Base-by-base conservation (phyloP, 2,113 vertebrate species). In the Phrynosoma platyrhinos region DNA sequence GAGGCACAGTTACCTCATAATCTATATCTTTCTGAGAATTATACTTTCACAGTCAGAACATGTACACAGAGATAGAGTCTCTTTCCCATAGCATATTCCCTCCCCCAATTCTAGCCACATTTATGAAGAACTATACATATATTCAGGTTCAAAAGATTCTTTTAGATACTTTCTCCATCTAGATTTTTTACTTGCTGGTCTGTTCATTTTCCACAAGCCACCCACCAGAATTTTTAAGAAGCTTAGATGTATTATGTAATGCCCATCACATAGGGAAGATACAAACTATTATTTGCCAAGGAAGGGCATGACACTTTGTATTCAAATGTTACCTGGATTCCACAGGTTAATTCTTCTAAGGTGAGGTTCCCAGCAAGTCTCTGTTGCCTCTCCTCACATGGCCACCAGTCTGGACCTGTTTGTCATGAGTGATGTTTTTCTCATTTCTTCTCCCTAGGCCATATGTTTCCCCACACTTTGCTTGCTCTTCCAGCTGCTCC, bases 291-390 rank as follows among this genome's bases (percentile, higher is more conserved):
- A 7, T 55, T 77, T 76, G 66, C 16, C 32, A 92, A 92, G 92
- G 85, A 92, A 92, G 83, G 42, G 64, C 87, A 93, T 74, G 90
- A 81, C 91, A 93, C 64, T 55, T 58, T 82, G 53, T 79, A 88
- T 83, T 86, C 30, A 90, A 92, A 83, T 1, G 1, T 95, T 95
- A 95, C 95, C 95, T 96, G 93, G 88, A 86, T n/a, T 95, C 79
- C 92, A 90, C 90, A 92, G 84, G 87, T 30, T 83, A 91, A 89
- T 92, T 71, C 91, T 94, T 84, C 90, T 82, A 86, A 91, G 89
- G 82, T 0, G 40, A 91, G 79, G 83, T 79, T 95, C 93, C 88
- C 86, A 91, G 90, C 85, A 91, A 91, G 82, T 81, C 66, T 94
- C 88, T 92, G 84, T 72, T 89, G 91, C 82, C 55, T 72, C 76